Conservation (phyloP, 1,140 invertebrate species). For the Nebria ingens region DNA sequence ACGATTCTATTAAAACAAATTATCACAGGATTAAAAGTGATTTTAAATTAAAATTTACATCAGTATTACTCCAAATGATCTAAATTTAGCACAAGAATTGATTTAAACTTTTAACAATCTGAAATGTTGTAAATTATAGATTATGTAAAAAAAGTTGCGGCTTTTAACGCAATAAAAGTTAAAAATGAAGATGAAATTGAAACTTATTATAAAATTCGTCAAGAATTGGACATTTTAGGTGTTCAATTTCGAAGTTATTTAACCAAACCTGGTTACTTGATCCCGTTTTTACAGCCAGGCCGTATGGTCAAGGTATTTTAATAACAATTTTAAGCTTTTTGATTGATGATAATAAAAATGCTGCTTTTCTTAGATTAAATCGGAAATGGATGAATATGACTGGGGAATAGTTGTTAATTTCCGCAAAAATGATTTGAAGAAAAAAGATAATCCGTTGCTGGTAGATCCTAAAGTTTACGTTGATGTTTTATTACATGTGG, state of each 20-base stretch:
- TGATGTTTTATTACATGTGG: constrained; percentile 73
- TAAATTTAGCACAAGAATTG: too few relatives aligned
- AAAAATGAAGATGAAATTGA: constrained; percentile 68
- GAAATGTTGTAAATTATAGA: too few relatives aligned
- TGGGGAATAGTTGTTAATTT: constrained; percentile 96
- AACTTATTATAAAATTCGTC: constrained; percentile 74
- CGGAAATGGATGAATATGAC: constrained; percentile 78
- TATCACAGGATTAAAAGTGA: too few relatives aligned
- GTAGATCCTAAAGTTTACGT: constrained; percentile 56
- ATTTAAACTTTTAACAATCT: too few relatives aligned
- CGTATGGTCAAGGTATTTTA: constrained; percentile 72
- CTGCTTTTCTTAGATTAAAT: constrained; percentile 57
- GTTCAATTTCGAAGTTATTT: constrained; percentile 68
- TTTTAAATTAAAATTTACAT: too few relatives aligned
- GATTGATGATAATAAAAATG: constrained; percentile 37
- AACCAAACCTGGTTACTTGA: constrained; percentile 76
- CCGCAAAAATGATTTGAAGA: constrained; percentile 50
- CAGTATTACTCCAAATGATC: too few relatives aligned
- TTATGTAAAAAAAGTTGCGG: constrained; percentile 57
- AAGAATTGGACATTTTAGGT: constrained; percentile 66
- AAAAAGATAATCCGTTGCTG: constrained; percentile 46
- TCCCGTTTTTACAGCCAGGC: constrained; percentile 91
- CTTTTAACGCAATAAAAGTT: constrained; percentile 52
- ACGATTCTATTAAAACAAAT: too few relatives aligned
- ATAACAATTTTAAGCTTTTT: constrained; percentile 43